A percentile compares a stretch with the other conserved stretches of the same genome.
Conservation (phyloP, 1,140 invertebrate genomes). For the Potamilus streckersoni region DNA sequence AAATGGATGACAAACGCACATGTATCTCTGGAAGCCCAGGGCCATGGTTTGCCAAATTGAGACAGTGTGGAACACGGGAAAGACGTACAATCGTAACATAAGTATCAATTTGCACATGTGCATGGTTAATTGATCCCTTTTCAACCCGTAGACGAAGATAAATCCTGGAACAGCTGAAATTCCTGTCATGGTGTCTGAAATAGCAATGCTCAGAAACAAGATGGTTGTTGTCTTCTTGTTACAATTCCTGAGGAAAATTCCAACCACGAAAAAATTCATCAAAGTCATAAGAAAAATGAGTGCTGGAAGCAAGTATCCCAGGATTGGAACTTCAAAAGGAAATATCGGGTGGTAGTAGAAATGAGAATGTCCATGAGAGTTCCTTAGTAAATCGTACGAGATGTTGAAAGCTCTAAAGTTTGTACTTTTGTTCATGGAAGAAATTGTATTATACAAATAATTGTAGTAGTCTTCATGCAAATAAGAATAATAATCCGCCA, state of each 20-base stretch:
- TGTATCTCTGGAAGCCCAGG: slow-evolving; percentile 23
- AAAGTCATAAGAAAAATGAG: slow-evolving; percentile 11
- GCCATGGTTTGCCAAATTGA: slow-evolving; percentile 28
- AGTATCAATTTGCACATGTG: slow-evolving; percentile 9
- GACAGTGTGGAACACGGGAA: slow-evolving; percentile 24
- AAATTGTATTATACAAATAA: too few species aligned
- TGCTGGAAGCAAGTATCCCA: slow-evolving; percentile 14
- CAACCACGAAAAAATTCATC: slow-evolving; percentile 15
- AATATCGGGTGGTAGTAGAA: slow-evolving; percentile 8
- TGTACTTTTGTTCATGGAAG: too few species aligned
- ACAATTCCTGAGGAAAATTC: slow-evolving; percentile 15
- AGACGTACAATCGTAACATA: slow-evolving; percentile 16
- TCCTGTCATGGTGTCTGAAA: slow-evolving; percentile 27
- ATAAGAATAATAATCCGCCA: too few species aligned
- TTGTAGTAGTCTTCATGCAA: too few species aligned
- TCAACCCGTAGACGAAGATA: slow-evolving; percentile 4
- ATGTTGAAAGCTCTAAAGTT: too few species aligned
- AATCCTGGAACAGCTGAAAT: slow-evolving; percentile 9
- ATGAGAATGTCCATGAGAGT: neutral
- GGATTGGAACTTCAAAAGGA: slow-evolving; percentile 7
- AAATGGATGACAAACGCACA: slow-evolving; percentile 29
- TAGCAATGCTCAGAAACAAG: slow-evolving; percentile 23
- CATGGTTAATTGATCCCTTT: neutral
- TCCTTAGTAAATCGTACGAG: too few species aligned
- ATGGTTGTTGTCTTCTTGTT: slow-evolving; percentile 19